Evolutionary conservation across 2,113 vertebrate species (phyloP).

Genomic region (Tauraco erythrolophus): DNA sequence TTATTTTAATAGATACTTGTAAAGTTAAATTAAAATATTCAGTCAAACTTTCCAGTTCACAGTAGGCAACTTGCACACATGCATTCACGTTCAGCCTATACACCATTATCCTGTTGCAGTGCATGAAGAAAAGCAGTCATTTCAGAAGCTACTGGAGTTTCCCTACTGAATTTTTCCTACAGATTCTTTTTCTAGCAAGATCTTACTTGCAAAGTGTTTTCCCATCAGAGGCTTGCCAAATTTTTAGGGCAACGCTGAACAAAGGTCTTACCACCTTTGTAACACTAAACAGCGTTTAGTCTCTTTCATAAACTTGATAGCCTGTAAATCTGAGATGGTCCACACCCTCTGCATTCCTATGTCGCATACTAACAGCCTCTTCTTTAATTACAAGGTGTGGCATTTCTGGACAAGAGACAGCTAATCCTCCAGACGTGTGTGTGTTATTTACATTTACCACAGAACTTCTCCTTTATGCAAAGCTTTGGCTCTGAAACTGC

Average conservation of each 20-base stretch:
- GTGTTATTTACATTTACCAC: conserved; percentile 57
- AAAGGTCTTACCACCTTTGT: conserved; percentile 64
- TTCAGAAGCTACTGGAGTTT: conserved; percentile 17
- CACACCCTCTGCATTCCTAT: conserved; percentile 68
- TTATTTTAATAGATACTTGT: conserved; percentile 10
- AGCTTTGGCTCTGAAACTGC: neutral
- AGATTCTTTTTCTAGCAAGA: conserved; percentile 66
- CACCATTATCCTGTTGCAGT: neutral
- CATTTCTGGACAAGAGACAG: conserved; percentile 66
- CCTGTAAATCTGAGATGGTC: conserved; percentile 37
- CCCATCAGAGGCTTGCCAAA: conserved; percentile 35
- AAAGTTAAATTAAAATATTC: conserved; percentile 41
- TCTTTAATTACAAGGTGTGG: conserved; percentile 80
- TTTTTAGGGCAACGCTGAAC: conserved; percentile 58
- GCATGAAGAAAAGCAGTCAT: conserved; percentile 13
- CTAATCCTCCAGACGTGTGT: conserved; percentile 35
- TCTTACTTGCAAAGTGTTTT: conserved; percentile 70
- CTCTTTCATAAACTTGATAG: conserved; percentile 62
- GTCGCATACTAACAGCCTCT: conserved; percentile 64
- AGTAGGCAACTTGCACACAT: conserved; percentile 9
- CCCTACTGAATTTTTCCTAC: conserved; percentile 50
- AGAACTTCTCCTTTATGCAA: conserved; percentile 37
- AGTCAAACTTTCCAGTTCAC: conserved; percentile 40
- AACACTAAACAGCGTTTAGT: conserved; percentile 59
- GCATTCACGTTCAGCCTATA: neutral